Evolutionary conservation across 2,888 invertebrate species (phyloP).

Genomic region (Caenorhabditis uteleia): DNA sequence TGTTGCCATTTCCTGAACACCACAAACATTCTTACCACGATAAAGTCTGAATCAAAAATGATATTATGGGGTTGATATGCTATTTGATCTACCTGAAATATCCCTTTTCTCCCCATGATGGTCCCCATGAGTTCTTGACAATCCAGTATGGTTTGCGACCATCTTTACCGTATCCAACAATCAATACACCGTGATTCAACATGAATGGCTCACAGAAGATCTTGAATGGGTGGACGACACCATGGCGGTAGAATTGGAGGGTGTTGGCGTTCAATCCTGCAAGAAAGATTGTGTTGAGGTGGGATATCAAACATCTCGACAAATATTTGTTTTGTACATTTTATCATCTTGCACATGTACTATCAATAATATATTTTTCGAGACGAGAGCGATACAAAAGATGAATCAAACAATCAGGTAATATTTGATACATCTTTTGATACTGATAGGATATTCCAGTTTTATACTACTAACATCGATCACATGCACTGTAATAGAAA

Average conservation of each 20-base stretch:
- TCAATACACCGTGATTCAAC: constrained; percentile 68
- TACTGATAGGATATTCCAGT: no score
- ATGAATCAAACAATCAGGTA: no score
- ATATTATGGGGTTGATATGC: no score
- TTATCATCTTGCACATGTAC: no score
- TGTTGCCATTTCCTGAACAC: constrained; percentile 87
- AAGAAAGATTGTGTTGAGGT: no score
- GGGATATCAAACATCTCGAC: no score
- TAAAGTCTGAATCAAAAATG: constrained; percentile 78
- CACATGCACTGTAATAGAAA: no score
- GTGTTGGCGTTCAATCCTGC: constrained; percentile 69
- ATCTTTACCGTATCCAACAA: constrained; percentile 68
- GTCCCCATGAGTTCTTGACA: constrained; percentile 68
- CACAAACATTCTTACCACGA: constrained; percentile 92
- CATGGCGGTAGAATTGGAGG: constrained; percentile 69
- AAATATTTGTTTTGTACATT: no score
- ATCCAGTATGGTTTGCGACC: constrained; percentile 68
- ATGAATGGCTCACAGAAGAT: constrained; percentile 56
- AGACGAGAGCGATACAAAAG: no score
- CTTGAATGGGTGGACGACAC: constrained; percentile 68
- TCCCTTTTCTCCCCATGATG: constrained; percentile 65
- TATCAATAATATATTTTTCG: no score
- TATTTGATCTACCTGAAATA: constrained; percentile 63
- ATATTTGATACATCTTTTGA: no score
- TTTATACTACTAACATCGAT: no score